phyloP scores from a whole-genome alignment of 2,888 invertebrate species.

The Gortyna flavago region DNA sequence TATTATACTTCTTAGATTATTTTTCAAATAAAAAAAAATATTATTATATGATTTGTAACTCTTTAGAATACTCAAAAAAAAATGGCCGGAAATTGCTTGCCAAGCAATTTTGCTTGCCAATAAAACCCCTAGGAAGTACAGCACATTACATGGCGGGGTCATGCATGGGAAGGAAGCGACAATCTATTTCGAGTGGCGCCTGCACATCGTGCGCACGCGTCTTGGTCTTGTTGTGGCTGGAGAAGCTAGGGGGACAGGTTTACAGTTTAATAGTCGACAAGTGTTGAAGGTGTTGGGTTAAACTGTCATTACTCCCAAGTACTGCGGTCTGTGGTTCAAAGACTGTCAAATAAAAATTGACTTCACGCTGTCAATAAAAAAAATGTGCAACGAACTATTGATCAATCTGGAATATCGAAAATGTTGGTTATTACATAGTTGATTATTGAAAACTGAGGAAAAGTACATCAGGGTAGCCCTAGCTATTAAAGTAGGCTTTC shows the following conservation, averaged over 20 bases:
- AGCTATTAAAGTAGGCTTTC: not conserved
- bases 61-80: not conserved
- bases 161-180: constrained; percentile 68
- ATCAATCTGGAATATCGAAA: not conserved
- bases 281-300: constrained; percentile 17
- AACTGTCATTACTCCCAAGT: not conserved
- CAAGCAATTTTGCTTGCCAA: not conserved
- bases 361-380: no score
- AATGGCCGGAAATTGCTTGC: not conserved
- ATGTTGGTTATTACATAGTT: not conserved
- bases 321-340: not conserved
- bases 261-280: constrained; percentile 34
- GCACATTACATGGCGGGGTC: constrained; percentile 33
- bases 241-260: constrained; percentile 30
- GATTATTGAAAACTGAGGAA: no score
- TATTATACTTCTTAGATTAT: not conserved
- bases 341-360: not conserved
- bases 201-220: constrained; percentile 38
- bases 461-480: not conserved
- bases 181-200: constrained; percentile 73
- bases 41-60: not conserved
- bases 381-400: not conserved
- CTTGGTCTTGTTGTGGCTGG: constrained; percentile 65
- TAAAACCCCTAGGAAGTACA: constrained; percentile 21
- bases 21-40: not conserved